phyloP scores from a whole-genome alignment of 2,888 invertebrate species.

The Andrena dorsata region DNA sequence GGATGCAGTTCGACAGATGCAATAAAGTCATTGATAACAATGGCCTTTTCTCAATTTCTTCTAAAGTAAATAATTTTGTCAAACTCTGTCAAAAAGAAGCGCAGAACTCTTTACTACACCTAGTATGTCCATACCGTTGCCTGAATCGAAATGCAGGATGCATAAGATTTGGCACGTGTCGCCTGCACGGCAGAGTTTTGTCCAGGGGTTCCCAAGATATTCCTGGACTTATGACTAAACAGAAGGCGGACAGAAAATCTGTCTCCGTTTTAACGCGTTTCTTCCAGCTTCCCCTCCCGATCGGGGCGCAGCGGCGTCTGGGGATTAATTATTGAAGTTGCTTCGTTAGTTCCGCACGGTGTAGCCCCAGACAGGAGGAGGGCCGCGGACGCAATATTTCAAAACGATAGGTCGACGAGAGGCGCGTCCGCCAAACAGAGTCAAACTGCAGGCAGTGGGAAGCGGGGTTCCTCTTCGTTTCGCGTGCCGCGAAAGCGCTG shows the following conservation, averaged over 20 bases:
- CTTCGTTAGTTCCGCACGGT: constrained; percentile 18
- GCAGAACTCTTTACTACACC: background rate
- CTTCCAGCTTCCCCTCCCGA: background rate
- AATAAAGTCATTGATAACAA: too few relatives aligned
- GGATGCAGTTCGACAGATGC: too few relatives aligned
- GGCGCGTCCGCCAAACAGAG: constrained; percentile 17
- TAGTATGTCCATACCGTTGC: too few relatives aligned
- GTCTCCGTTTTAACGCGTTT: constrained; percentile 29
- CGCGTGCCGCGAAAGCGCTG: constrained; percentile 23
- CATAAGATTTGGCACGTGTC: too few relatives aligned
- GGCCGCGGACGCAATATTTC: constrained; percentile 14
- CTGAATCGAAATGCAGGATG: too few relatives aligned
- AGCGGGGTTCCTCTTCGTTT: constrained; percentile 19
- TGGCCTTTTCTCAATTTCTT: too few relatives aligned
- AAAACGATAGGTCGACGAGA: background rate
- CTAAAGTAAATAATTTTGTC: too few relatives aligned
- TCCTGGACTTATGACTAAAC: too few relatives aligned
- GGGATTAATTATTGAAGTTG: constrained; percentile 55
- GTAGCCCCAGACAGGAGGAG: background rate
- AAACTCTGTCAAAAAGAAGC: background rate
- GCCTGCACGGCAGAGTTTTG: too few relatives aligned
- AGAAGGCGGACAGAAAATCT: too few relatives aligned
- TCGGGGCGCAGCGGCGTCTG: background rate
- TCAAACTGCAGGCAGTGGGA: background rate
- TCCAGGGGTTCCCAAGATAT: too few relatives aligned